A percentile compares a stretch with the other conserved stretches of the same genome.
Conservation (phyloP, 2,888 invertebrate species). For the Drosophila borborema region DNA sequence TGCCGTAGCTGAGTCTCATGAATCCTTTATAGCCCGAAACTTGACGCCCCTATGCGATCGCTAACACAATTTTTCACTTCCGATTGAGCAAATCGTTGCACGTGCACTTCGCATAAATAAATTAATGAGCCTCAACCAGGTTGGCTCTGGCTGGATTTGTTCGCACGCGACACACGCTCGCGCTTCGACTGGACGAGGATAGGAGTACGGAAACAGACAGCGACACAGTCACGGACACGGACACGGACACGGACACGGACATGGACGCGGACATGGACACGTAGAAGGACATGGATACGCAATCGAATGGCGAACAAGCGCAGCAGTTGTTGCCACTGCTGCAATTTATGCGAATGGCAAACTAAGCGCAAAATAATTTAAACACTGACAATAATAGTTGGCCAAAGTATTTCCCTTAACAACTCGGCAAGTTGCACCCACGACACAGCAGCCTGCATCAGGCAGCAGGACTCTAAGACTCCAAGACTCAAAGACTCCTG, state of each 20-base stretch:
- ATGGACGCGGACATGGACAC: slow-evolving; percentile 26
- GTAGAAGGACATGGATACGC: slow-evolving; percentile 48
- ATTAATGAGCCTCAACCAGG: slow-evolving; percentile 74
- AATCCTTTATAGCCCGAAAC: slow-evolving; percentile 59
- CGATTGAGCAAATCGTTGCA: slow-evolving; percentile 74
- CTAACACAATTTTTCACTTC: slow-evolving; percentile 78
- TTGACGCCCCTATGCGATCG: slow-evolving; percentile 37
- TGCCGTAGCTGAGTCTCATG: slow-evolving; percentile 52
- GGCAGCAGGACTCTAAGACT: background rate
- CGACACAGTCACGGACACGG: slow-evolving; percentile 17
- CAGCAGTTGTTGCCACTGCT: slow-evolving; percentile 39
- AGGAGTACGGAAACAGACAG: slow-evolving; percentile 19
- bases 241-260: slow-evolving; percentile 13
- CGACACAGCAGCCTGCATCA: background rate
- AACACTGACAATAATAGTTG: slow-evolving; percentile 81
- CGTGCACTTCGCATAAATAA: slow-evolving; percentile 82
- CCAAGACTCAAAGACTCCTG: slow-evolving; percentile 1
- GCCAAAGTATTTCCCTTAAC: slow-evolving; percentile 65
- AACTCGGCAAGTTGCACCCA: slow-evolving; percentile 54
- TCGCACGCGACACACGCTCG: slow-evolving; percentile 46
- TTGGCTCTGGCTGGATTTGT: slow-evolving; percentile 43
- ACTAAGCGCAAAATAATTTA: slow-evolving; percentile 81
- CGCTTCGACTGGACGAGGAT: slow-evolving; percentile 19
- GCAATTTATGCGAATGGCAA: slow-evolving; percentile 77
- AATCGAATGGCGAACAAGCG: slow-evolving; percentile 47